Evolutionary conservation across 2,888 invertebrate species (phyloP), one percentile per base, ranked within the genome.

Genomic region (Drosophila borborema): DNA sequence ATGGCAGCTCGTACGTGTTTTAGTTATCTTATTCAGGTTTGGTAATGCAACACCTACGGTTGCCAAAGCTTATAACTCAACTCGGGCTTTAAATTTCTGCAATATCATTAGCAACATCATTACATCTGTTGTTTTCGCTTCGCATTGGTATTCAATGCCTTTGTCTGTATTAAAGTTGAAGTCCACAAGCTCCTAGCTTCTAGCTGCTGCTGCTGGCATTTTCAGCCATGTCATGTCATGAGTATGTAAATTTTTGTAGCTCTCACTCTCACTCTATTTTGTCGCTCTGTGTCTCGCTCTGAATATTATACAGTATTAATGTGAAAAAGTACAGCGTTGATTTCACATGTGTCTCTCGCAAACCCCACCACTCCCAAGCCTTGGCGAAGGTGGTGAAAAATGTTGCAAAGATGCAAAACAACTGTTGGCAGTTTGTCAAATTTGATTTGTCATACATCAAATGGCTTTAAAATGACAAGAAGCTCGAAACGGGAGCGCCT

Each of bases 401-500:
- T 90, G 90, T 64, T 77, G 68, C 75, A 88, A 86, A 86, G 80
- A 86, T 86, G 89, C 89, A 90, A 86, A 86, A 90, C 82, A 86
- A 90, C 89, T 82, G 86, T 85, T 90, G 90, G 86, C 86, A 87
- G 90, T 88, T 87, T 89, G 90, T 87, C 86, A 87, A 90, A 87
- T 87, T 87, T 87, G 86, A 87, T 87, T 87, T 88, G 86, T 90
- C 86, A 87, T 87, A 90, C 83, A 86, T 86, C 90, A 90, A 86
- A 90, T 86, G 86, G 74, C 86, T 86, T 90, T 85, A 86, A 86
- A 86, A 82, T 89, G 90, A 89, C 86, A 84, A 70, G 64, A 34
- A 54, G 45, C 86, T 86, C 69, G 61, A 28, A 54, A 34, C 53
- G 53, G 68, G 67, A 74, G 70, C 72, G 67, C 77, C 72, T 71